Evolutionary conservation across 1,140 invertebrate species (phyloP).

Genomic region (Coenobita brevimanus): DNA sequence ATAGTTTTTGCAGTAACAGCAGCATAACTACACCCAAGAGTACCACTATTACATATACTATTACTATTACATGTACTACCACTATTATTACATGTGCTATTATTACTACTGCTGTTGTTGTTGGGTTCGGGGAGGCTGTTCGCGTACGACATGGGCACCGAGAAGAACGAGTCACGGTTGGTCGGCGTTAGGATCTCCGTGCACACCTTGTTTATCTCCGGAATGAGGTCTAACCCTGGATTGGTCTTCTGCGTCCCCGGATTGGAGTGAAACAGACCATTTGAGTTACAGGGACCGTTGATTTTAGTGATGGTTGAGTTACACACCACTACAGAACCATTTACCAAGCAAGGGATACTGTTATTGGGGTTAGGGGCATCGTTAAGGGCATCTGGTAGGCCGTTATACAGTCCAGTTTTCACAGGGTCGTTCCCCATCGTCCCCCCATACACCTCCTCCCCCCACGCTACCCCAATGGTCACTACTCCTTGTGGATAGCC

Average conservation of each 20-base stretch:
- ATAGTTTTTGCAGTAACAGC: too few relatives aligned
- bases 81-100: conserved; percentile 28
- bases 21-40: background rate
- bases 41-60: conserved; percentile 17
- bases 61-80: conserved; percentile 24
- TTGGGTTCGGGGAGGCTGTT: conserved; percentile 20
- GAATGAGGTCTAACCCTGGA: background rate
- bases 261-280: too few relatives aligned
- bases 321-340: background rate
- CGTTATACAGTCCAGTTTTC: too few relatives aligned
- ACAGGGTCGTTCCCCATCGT: too few relatives aligned
- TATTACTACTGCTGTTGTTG: conserved; percentile 37
- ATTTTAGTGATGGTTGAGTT: too few relatives aligned
- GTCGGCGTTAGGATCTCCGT: conserved; percentile 27
- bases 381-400: too few relatives aligned
- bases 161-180: conserved; percentile 43
- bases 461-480: too few relatives aligned
- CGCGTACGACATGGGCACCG: conserved; percentile 33
- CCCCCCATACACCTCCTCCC: too few relatives aligned
- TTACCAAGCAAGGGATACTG: too few relatives aligned
- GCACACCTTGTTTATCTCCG: conserved; percentile 27
- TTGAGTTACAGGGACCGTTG: background rate
- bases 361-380: too few relatives aligned
- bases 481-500: too few relatives aligned
- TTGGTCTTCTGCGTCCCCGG: background rate